These are phyloP conservation scores for Kryptopterus vitreolus DNA, from an alignment of 2,797 vertebrate species.

Conservation along the genomic window DNA sequence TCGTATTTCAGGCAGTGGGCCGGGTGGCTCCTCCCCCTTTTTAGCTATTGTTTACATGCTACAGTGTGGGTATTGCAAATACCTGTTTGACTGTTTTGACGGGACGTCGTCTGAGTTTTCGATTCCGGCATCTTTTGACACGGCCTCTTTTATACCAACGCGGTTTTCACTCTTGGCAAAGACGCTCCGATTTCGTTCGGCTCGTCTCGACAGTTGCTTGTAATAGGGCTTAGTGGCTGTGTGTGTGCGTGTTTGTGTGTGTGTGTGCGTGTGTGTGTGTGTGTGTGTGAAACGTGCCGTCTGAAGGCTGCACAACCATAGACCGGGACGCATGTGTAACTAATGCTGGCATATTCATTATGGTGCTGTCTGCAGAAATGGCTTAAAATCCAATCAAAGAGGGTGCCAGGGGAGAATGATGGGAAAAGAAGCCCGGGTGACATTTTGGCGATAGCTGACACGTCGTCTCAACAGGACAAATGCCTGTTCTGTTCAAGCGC, in stretches of 20 bases:
- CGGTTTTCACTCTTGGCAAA: constrained; percentile 2
- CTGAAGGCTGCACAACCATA: constrained; percentile 34
- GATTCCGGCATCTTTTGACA: constrained; percentile 5
- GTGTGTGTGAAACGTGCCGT: constrained; percentile 25
- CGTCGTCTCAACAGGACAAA: constrained; percentile 44
- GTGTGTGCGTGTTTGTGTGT: no score
- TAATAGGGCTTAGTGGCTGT: constrained; percentile 25
- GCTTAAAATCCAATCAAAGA: constrained; percentile 56
- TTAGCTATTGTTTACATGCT: background rate
- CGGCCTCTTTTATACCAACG: background rate
- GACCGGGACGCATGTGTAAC: constrained; percentile 43
- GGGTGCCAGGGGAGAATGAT: constrained; percentile 48
- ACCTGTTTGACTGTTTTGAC: no score
- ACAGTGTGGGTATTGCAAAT: background rate
- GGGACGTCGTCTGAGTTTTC: no score
- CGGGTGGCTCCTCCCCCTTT: background rate
- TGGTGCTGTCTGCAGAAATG: constrained; percentile 50
- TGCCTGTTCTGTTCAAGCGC: constrained; percentile 35
- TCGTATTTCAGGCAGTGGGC: background rate
- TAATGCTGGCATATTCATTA: constrained; percentile 59
- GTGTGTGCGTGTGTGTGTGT: no score
- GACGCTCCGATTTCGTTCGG: constrained; percentile 7
- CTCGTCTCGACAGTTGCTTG: constrained; percentile 32
- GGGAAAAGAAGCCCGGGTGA: constrained; percentile 48
- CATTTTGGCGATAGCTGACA: constrained; percentile 54